These are phyloP conservation scores for Nyleta sp. DNA, from an alignment of 2,888 invertebrate species.

Conservation along the genomic window DNA sequence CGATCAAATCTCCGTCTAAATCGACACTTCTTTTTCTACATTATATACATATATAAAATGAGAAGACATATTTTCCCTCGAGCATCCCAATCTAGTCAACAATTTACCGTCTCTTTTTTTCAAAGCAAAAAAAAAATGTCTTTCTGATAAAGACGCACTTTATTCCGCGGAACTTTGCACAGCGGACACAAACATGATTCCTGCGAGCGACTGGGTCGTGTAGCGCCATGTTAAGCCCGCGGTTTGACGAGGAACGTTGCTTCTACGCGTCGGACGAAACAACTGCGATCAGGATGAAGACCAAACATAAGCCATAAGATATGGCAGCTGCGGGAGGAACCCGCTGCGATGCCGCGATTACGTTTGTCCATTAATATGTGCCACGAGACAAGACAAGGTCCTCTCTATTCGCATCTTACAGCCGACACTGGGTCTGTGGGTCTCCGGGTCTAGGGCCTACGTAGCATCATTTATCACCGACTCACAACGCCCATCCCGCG, in stretches of 20 bases:
- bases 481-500: slow-evolving; percentile 60
- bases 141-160: no score
- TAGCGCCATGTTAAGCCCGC: slow-evolving; percentile 14
- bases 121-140: no score
- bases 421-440: slow-evolving; percentile 76
- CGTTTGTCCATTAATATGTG: slow-evolving; percentile 81
- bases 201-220: neutral
- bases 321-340: slow-evolving; percentile 74
- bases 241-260: slow-evolving; percentile 71
- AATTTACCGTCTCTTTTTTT: no score
- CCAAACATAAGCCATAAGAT: slow-evolving; percentile 67
- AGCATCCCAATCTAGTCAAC: no score
- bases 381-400: slow-evolving; percentile 76
- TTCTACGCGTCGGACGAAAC: slow-evolving; percentile 75
- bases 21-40: no score
- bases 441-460: slow-evolving; percentile 76
- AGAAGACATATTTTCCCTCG: no score
- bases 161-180: slow-evolving; percentile 12
- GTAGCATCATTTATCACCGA: slow-evolving; percentile 79
- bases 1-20: no score
- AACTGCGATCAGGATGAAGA: slow-evolving; percentile 70
- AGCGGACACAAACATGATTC: neutral
- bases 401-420: slow-evolving; percentile 72
- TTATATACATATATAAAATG: no score
- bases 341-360: slow-evolving; percentile 81